Evolutionary conservation across 2,888 invertebrate genomes (phyloP).

Genomic region (Elegia similella): DNA sequence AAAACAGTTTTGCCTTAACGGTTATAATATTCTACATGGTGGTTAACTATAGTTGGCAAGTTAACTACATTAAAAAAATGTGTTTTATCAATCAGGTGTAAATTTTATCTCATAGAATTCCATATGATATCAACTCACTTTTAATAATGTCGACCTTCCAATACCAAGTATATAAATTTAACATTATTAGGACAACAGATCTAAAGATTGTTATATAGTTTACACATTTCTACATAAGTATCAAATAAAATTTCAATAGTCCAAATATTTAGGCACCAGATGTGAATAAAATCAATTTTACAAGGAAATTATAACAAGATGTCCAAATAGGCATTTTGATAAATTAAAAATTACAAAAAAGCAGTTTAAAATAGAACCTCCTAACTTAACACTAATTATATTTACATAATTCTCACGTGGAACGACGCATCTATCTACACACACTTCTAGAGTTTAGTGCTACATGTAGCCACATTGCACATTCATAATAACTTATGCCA

Average conservation of each 20-base stretch:
- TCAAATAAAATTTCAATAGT: conserved; percentile 19
- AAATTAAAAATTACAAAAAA: conserved; percentile 38
- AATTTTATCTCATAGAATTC: too few relatives aligned
- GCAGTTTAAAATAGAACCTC: conserved; percentile 54
- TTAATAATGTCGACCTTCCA: too few relatives aligned
- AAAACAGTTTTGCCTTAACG: too few relatives aligned
- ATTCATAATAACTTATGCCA: conserved; percentile 49
- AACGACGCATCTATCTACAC: conserved; percentile 61
- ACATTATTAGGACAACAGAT: conserved; percentile 13
- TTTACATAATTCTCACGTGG: conserved; percentile 59
- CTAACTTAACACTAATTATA: conserved; percentile 55
- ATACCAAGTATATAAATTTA: not conserved
- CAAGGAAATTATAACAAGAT: conserved; percentile 37
- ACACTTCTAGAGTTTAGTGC: conserved; percentile 60
- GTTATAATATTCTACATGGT: too few relatives aligned
- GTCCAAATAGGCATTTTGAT: conserved; percentile 56
- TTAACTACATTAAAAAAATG: too few relatives aligned
- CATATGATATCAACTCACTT: too few relatives aligned
- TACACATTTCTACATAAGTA: conserved; percentile 18
- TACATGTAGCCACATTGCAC: conserved; percentile 66
- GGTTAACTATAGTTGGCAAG: too few relatives aligned
- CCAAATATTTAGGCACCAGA: conserved; percentile 40
- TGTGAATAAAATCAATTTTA: conserved; percentile 25
- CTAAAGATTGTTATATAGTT: conserved; percentile 7
- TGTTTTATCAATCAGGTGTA: too few relatives aligned